Base-by-base conservation (phyloP, 1,140 invertebrate genomes). In the Cherax quadricarinatus region DNA sequence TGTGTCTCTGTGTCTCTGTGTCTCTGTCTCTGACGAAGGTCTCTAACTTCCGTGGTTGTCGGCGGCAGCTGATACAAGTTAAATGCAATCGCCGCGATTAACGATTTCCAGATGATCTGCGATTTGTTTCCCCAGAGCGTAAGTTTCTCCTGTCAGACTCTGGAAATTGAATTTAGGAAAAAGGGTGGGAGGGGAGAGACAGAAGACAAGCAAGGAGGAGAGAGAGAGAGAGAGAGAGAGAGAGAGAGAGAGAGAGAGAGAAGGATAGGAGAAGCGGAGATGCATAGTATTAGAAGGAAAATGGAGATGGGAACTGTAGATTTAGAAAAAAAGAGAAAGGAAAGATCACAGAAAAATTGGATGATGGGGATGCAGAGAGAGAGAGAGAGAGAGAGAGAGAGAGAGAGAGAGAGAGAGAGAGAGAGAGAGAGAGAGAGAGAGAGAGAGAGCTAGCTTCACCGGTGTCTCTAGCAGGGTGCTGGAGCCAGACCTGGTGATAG, bases 21-120 rank as follows among this genome's bases (percentile, higher is more conserved):
- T 57, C 53, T 57, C 1, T 57, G 53, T 57, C 53, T 57, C 53
- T 57, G 53, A 9, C 30, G 30, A 41, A 41, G 30, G 53, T 57
- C 53, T 57, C 3, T 16, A 84, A 84, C 53, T 84, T 84, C 30
- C 82, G 53, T 30, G 82, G 41, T 62, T 62, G 82, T 84, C 82
- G 82, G 16, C 66, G 85, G 62, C 48, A 86, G 85, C 62, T 66
- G 62, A 30, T 51, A 57, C 66, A 86, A 86, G 66, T 73, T 73
- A 49, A 78, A 86, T 86, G 66, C 66, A 73, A 86, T 86, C 66
- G 73, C 41, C 41, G 24, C 49, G 41, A 86, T 73, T 86, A 86
- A 78, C 62, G 82, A 62, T 84, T 84, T 84, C 62, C 57, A 84
- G 82, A 84, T 84, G 82, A 84, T 84, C 82, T 84, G 53, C 82